Evolutionary conservation across 2,113 vertebrate species (phyloP).

Genomic region (Grus americana): DNA sequence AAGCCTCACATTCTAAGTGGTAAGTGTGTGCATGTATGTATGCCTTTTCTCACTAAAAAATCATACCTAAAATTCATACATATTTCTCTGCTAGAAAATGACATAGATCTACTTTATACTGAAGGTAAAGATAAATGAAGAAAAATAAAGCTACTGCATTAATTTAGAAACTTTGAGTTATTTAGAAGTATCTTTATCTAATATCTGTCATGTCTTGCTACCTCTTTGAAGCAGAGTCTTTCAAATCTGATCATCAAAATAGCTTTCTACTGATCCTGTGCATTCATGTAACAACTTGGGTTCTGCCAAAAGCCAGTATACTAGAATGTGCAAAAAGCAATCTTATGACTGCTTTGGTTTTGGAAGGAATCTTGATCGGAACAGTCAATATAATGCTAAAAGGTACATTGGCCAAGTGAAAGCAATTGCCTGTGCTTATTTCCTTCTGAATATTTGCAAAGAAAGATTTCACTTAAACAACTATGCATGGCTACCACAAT

Average conservation of each 20-base stretch:
- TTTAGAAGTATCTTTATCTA: background rate
- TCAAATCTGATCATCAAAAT: background rate
- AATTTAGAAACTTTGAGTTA: background rate
- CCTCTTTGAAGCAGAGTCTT: background rate
- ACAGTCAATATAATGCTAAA: background rate
- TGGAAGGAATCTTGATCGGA: background rate
- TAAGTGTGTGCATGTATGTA: background rate
- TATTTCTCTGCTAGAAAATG: background rate
- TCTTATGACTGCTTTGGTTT: background rate
- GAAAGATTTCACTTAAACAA: background rate
- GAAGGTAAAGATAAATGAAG: background rate
- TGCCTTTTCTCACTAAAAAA: background rate
- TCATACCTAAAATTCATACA: background rate
- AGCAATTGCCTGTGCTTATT: background rate
- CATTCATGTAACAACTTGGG: accelerated
- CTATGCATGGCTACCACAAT: background rate
- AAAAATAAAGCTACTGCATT: background rate
- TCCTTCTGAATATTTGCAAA: background rate
- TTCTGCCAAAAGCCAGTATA: background rate
- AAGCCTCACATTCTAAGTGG: background rate
- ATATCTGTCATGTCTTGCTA: background rate
- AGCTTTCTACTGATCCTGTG: background rate
- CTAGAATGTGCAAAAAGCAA: background rate
- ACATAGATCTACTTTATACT: background rate
- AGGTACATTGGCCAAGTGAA: background rate